These are phyloP conservation scores for Anarhynchus alexandrinus DNA, from an alignment of 2,113 vertebrate species.

Conservation along the genomic window DNA sequence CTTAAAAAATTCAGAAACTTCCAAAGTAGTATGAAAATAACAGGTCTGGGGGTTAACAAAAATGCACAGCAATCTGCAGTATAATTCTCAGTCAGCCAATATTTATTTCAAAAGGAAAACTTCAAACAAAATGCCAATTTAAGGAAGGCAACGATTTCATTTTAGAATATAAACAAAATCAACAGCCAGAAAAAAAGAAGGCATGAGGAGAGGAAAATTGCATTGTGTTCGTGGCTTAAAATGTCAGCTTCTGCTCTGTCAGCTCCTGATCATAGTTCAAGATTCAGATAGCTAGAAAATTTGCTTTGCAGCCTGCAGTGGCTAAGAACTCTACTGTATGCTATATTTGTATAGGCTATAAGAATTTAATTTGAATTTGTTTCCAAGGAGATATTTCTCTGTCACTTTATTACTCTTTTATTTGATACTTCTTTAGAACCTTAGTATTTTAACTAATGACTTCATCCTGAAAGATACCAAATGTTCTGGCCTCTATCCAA, in stretches of 20 bases:
- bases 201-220: background rate
- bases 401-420: background rate
- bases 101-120: slow-evolving; percentile 28
- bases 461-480: background rate
- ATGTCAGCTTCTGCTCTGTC: background rate
- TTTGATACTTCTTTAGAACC: background rate
- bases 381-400: slow-evolving; percentile 9
- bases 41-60: slow-evolving; percentile 24
- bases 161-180: slow-evolving; percentile 18
- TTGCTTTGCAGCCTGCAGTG: background rate
- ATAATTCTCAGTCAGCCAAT: slow-evolving; percentile 4
- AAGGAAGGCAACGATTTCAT: background rate
- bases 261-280: background rate
- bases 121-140: slow-evolving; percentile 1
- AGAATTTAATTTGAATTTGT: background rate
- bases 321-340: background rate
- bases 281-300: background rate
- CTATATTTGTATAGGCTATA: background rate
- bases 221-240: background rate
- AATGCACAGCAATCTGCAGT: background rate
- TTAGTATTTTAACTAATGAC: background rate
- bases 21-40: slow-evolving; percentile 35
- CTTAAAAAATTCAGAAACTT: slow-evolving; percentile 35
- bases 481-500: background rate
- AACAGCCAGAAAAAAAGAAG: background rate